Conservation (phyloP, 1,140 invertebrate genomes). For the Whitmania pigra region DNA sequence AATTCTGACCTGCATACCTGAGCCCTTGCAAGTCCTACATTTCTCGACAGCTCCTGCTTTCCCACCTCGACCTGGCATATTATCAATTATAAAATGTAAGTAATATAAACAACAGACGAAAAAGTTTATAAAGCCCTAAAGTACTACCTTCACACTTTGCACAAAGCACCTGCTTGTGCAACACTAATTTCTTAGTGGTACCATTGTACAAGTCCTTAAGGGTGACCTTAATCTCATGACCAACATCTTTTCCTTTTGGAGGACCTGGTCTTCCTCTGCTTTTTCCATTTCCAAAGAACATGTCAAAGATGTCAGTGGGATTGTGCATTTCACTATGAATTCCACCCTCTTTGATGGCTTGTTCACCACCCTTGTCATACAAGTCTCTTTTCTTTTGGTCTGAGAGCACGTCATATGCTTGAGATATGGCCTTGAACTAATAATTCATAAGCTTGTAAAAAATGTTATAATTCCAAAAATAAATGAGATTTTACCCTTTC, state of each 20-base stretch:
- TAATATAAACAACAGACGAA: too few species aligned
- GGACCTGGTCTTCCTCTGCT: conserved; percentile 32
- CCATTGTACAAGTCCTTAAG: conserved; percentile 96
- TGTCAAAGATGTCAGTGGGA: conserved; percentile 97
- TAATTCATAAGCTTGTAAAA: not conserved
- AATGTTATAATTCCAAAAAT: not conserved
- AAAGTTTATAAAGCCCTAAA: conserved; percentile 13
- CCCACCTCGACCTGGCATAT: conserved; percentile 56
- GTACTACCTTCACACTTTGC: conserved; percentile 77
- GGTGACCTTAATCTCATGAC: conserved; percentile 45
- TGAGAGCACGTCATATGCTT: conserved; percentile 93
- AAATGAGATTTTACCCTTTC: conserved; percentile 34
- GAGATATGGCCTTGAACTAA: conserved; percentile 88
- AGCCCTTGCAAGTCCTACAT: conserved; percentile 73
- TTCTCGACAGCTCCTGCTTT: conserved; percentile 73
- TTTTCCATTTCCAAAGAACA: conserved; percentile 73
- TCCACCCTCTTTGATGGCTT: conserved; percentile 86
- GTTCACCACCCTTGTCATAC: conserved; percentile 93
- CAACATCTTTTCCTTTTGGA: conserved; percentile 35
- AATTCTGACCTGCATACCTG: conserved; percentile 77
- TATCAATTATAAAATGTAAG: conserved; percentile 23
- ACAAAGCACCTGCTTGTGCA: conserved; percentile 95
- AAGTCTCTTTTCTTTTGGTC: conserved; percentile 86
- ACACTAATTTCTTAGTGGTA: conserved; percentile 75
- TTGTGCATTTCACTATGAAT: conserved; percentile 65